Base-by-base conservation (phyloP, 2,113 vertebrate species). In the Cololabis saira region DNA sequence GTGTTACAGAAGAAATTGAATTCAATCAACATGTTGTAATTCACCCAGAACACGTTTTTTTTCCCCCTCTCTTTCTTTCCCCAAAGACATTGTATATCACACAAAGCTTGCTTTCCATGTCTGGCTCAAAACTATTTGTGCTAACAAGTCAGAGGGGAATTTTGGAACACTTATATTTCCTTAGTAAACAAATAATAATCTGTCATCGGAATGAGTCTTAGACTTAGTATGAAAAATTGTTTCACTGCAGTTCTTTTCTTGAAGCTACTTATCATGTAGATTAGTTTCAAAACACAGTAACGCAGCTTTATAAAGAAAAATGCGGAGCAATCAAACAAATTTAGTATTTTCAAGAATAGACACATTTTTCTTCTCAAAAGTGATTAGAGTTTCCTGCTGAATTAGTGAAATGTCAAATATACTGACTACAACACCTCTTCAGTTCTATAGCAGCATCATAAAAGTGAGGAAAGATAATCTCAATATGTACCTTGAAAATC, bases 1-100 rank as follows among this genome's bases (percentile, higher is more conserved):
- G 54, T 41, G 61, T 65, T 51, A 54, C 47, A 59, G 54, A 77
- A 50, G 49, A 62, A 64, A 83, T 49, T 71, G 43, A 74, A 76
- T 75, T n/a, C 61, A 49, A 51, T 1, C 6, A 7, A 19, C 3
- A 15, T 47, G 49, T 16, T 64, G 55, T 69, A 67, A 73, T 48
- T 67, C 16, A 59, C 57, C 42, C 19, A 11, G 33, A n/a, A 69
- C 13, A 54, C 5, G 40, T 42, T 8, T 33, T 53, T 37, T 22
- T 41, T n/a, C n/a, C 33, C 33, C 18, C 13, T 51, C 41, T 15
- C 22, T 41, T 43, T 52, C 3, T 37, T 40, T 24, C 40, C n/a
- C 51, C 6, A 19, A 18, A 14, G 22, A 33, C 50, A 43, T 45
- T 1, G 5, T 9, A 60, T 52, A 53, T 2, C 44, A 67, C 21